Percentiles rank a stretch among this genome's conserved stretches.
Conservation (phyloP, 1,140 invertebrate species). For the Orius insidiosus region DNA sequence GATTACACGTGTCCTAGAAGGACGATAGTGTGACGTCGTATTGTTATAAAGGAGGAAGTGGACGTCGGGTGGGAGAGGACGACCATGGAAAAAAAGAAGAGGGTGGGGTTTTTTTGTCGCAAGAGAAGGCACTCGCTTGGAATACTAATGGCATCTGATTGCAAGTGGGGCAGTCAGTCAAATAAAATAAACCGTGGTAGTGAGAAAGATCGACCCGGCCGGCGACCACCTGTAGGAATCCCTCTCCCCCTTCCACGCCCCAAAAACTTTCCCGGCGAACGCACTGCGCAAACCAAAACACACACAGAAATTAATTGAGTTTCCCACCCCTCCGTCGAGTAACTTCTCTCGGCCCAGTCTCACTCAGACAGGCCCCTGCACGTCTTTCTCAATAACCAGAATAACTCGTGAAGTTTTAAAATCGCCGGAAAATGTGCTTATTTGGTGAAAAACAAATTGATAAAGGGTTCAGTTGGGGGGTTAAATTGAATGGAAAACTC, state of each 20-base stretch:
- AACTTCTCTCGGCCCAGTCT: neutral
- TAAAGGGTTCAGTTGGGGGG: no score
- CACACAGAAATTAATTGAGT: conserved; percentile 6
- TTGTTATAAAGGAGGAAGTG: neutral
- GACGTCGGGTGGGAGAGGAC: neutral
- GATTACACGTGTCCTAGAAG: neutral
- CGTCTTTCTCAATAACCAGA: no score
- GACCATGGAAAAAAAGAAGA: neutral
- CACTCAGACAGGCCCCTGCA: neutral
- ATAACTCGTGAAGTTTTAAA: no score
- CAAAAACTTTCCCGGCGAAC: neutral
- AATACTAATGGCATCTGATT: conserved; percentile 9
- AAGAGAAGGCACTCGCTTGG: neutral
- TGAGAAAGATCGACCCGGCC: conserved; percentile 3
- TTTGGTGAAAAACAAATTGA: no score
- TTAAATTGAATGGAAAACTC: no score
- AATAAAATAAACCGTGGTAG: conserved; percentile 7
- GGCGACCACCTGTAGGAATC: conserved; percentile 6
- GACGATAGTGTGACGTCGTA: conserved; percentile 2
- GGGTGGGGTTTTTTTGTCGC: neutral
- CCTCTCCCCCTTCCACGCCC: neutral
- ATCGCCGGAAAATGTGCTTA: no score
- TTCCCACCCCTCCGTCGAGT: neutral
- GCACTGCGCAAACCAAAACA: conserved; percentile 12
- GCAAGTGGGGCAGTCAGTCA: conserved; percentile 11